phyloP scores from a whole-genome alignment of 2,888 invertebrate genomes.

The Eupithecia dodoneata region DNA sequence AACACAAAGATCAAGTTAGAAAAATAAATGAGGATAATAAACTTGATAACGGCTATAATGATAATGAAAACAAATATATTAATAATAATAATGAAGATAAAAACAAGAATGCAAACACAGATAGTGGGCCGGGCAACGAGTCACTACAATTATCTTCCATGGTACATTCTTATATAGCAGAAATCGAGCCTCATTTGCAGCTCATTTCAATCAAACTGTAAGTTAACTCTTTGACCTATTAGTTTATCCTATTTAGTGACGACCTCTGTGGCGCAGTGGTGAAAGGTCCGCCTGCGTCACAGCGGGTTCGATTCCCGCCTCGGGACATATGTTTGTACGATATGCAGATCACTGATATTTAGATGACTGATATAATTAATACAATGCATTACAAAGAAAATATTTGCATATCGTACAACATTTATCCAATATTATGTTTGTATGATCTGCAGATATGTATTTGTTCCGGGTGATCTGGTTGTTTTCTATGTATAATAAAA shows the following conservation, averaged over 20 bases:
- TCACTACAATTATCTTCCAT: slow-evolving; percentile 44
- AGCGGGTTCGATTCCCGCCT: no score
- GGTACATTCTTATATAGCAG: slow-evolving; percentile 52
- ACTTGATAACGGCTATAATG: neutral
- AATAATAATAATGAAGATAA: slow-evolving; percentile 4
- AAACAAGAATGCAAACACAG: slow-evolving; percentile 40
- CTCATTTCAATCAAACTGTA: slow-evolving; percentile 59
- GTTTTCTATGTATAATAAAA: no score
- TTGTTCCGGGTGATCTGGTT: no score
- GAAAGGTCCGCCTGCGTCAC: neutral
- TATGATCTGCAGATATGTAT: no score
- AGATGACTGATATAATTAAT: no score
- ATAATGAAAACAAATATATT: neutral
- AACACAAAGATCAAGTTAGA: neutral
- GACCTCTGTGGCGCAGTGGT: no score
- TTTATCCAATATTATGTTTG: no score
- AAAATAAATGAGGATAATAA: neutral
- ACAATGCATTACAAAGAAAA: no score
- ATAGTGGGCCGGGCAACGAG: slow-evolving; percentile 57
- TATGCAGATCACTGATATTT: no score
- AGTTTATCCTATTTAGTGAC: neutral
- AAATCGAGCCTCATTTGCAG: slow-evolving; percentile 53
- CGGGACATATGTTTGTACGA: no score
- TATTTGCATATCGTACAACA: no score
- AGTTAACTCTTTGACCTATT: slow-evolving; percentile 48